Evolutionary conservation across 2,113 vertebrate species (phyloP).

Genomic region (Gnathonemus echidnorhynchus): DNA sequence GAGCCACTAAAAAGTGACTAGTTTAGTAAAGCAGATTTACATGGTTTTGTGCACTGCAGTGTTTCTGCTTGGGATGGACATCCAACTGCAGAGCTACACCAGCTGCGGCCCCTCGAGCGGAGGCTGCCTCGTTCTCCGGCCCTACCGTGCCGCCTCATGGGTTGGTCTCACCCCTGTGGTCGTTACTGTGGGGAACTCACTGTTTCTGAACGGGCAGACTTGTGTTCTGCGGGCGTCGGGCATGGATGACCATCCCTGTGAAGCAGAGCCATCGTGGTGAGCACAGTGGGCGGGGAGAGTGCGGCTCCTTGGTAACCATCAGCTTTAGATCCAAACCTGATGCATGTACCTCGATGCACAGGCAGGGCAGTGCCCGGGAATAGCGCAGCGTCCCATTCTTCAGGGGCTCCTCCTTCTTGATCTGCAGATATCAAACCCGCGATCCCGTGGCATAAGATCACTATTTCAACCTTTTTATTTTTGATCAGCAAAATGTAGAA

Average conservation of each 20-base stretch:
- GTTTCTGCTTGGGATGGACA: background rate
- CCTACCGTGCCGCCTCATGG: background rate
- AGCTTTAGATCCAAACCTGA: background rate
- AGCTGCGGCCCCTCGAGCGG: no score
- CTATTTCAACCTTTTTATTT: background rate
- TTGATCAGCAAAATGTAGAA: background rate
- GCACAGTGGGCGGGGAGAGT: background rate
- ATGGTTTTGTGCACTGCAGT: background rate
- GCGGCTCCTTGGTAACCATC: background rate
- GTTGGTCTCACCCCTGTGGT: background rate
- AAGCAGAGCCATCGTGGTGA: background rate
- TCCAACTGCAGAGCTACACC: background rate
- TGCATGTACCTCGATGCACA: slow-evolving; percentile 77
- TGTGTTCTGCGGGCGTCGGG: slow-evolving; percentile 70
- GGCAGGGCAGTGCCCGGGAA: slow-evolving; percentile 66
- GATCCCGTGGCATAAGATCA: background rate
- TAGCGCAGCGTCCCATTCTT: slow-evolving; percentile 58
- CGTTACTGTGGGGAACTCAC: slow-evolving; percentile 51
- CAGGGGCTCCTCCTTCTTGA: slow-evolving; percentile 60
- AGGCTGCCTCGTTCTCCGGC: no score
- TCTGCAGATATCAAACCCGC: slow-evolving; percentile 47
- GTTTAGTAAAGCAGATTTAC: background rate
- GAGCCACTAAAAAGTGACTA: background rate
- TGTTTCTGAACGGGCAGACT: slow-evolving; percentile 75
- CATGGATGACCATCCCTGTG: slow-evolving; percentile 72